These are phyloP conservation scores for Rhinolophus sinicus DNA, from an alignment of 2,113 vertebrate species.

Conservation along the genomic window DNA sequence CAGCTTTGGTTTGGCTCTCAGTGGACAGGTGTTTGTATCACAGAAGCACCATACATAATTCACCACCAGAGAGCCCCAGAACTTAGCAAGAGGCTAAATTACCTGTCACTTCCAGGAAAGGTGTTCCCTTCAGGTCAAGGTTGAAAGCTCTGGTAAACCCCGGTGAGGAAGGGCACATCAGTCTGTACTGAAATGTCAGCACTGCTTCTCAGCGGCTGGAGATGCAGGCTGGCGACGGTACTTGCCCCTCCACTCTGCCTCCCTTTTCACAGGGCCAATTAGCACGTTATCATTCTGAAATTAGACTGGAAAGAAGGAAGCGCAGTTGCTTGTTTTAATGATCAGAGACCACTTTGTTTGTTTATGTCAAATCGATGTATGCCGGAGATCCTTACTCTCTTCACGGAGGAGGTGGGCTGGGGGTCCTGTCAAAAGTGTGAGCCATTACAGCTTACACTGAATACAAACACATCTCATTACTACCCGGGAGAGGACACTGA, in stretches of 20 bases:
- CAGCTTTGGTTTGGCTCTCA: conserved; percentile 77
- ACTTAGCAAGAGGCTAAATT: conserved; percentile 87
- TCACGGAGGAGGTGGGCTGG: conserved; percentile 49
- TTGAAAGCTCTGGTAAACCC: conserved; percentile 80
- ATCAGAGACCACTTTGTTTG: background rate
- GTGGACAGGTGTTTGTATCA: conserved; percentile 82
- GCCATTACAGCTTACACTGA: conserved; percentile 69
- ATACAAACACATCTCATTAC: conserved; percentile 81
- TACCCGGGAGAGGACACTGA: conserved; percentile 51
- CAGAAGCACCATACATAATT: conserved; percentile 87
- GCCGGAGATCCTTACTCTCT: conserved; percentile 38
- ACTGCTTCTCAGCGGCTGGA: conserved; percentile 56
- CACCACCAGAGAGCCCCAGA: conserved; percentile 88
- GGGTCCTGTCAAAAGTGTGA: conserved; percentile 67
- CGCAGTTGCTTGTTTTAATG: conserved; percentile 46
- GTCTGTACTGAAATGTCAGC: conserved; percentile 49
- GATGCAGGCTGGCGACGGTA: background rate
- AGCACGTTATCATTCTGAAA: background rate
- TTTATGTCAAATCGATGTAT: conserved; percentile 28
- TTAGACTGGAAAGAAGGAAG: conserved; percentile 20
- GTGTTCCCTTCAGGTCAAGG: conserved; percentile 86
- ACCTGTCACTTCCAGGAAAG: conserved; percentile 85
- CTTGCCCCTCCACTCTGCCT: conserved; percentile 37
- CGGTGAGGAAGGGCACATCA: conserved; percentile 67
- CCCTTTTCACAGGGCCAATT: conserved; percentile 60